These are phyloP conservation scores for Sussaba pulchella DNA, from an alignment of 2,888 invertebrate species.

Conservation along the genomic window DNA sequence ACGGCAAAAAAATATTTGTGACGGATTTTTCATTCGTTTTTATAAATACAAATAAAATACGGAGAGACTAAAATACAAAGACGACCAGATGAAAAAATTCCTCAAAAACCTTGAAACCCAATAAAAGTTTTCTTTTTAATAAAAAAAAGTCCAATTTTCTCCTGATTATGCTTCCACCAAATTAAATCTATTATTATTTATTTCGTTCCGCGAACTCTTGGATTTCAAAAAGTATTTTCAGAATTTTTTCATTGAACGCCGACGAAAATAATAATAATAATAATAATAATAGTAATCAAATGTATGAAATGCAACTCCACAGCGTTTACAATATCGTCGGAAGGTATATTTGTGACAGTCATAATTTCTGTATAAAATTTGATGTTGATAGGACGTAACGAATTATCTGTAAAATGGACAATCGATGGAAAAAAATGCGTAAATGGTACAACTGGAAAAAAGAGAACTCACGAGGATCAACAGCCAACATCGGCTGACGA, in stretches of 20 bases:
- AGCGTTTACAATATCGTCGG: not conserved
- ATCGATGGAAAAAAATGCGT: not conserved
- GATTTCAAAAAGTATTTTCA: not conserved
- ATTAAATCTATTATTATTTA: no score
- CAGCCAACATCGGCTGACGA: constrained; percentile 17
- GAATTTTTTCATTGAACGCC: not conserved
- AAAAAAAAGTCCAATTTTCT: no score
- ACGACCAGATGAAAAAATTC: no score
- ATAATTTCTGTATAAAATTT: not conserved
- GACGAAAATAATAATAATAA: not conserved
- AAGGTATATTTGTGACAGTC: constrained; percentile 7
- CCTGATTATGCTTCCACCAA: no score
- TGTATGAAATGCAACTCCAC: constrained; percentile 3
- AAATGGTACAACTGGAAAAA: not conserved
- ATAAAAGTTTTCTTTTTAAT: no score
- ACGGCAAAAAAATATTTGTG: no score
- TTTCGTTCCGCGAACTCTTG: no score
- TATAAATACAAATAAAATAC: no score
- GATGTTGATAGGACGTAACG: not conserved
- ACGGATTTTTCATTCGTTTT: no score
- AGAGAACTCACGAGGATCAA: not conserved
- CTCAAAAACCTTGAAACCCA: no score
- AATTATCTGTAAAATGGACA: constrained; percentile 2
- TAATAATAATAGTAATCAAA: no score
- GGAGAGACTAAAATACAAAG: no score